A percentile compares a stretch with the other conserved stretches of the same genome.
Conservation (phyloP, 2,888 invertebrate species). For the Ennomos erosarius region DNA sequence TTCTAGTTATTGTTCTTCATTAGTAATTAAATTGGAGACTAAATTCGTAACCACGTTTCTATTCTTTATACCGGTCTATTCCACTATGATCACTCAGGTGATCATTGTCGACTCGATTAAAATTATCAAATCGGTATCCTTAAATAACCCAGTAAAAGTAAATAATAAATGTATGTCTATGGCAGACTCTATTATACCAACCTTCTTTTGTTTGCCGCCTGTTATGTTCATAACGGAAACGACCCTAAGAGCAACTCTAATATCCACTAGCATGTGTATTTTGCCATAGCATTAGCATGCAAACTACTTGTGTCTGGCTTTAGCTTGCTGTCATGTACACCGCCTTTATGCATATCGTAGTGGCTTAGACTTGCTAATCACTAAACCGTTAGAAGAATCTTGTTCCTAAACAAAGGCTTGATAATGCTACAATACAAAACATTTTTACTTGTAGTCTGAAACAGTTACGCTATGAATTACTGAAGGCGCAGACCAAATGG, state of each 20-base stretch:
- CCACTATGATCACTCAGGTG: no score
- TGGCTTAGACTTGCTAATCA: constrained; percentile 26
- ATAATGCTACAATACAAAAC: constrained; percentile 9
- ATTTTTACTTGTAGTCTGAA: constrained; percentile 3
- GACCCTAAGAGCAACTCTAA: neutral
- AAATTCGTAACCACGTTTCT: no score
- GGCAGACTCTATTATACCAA: neutral
- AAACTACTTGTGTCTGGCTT: constrained; percentile 17
- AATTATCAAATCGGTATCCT: no score
- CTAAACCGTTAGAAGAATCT: constrained; percentile 17
- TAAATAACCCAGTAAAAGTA: no score
- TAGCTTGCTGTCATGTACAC: constrained; percentile 2
- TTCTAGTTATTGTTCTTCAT: no score
- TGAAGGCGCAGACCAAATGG: no score
- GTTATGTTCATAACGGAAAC: constrained; percentile 4
- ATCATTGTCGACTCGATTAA: no score
- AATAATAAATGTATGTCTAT: no score
- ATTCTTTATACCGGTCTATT: no score
- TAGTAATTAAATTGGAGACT: no score
- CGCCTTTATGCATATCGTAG: constrained; percentile 19
- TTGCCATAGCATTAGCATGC: constrained; percentile 22
- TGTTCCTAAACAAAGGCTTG: constrained; percentile 22
- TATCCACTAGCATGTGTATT: constrained; percentile 4
- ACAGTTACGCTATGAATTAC: no score
- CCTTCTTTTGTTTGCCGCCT: neutral